Conservation (phyloP, 2,888 invertebrate species). For the Philereme vetulata region DNA sequence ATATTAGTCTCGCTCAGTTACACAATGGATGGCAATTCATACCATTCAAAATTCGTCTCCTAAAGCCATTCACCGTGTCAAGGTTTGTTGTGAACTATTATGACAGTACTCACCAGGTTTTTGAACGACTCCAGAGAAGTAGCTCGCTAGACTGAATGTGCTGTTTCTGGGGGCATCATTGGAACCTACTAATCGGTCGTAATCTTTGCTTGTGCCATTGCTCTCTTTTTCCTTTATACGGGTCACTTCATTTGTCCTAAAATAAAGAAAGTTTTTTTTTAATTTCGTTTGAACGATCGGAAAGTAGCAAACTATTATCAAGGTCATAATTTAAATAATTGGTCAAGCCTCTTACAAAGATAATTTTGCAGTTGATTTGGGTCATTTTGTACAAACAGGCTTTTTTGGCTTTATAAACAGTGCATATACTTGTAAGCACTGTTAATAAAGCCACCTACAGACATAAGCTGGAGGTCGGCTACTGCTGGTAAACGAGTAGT, state of each 20-base stretch:
- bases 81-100: constrained; percentile 28
- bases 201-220: constrained; percentile 63
- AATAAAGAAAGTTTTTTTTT: not conserved
- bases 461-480: too few relatives aligned
- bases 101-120: constrained; percentile 54
- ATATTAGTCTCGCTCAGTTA: constrained; percentile 17
- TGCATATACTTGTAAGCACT: too few relatives aligned
- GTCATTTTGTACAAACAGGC: too few relatives aligned
- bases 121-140: constrained; percentile 66
- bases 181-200: constrained; percentile 49
- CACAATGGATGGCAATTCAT: constrained; percentile 27
- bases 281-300: too few relatives aligned
- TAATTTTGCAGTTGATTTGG: too few relatives aligned
- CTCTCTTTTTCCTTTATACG: constrained; percentile 67
- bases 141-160: constrained; percentile 63
- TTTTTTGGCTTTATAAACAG: too few relatives aligned
- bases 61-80: constrained; percentile 28
- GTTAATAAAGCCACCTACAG: too few relatives aligned
- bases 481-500: too few relatives aligned
- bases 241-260: constrained; percentile 79
- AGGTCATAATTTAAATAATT: too few relatives aligned
- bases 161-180: constrained; percentile 50
- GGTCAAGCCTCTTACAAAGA: too few relatives aligned
- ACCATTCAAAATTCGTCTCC: constrained; percentile 28
- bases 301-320: too few relatives aligned